These are phyloP conservation scores for Mesoligia furuncula DNA, from an alignment of 2,888 invertebrate genomes.

Conservation along the genomic window DNA sequence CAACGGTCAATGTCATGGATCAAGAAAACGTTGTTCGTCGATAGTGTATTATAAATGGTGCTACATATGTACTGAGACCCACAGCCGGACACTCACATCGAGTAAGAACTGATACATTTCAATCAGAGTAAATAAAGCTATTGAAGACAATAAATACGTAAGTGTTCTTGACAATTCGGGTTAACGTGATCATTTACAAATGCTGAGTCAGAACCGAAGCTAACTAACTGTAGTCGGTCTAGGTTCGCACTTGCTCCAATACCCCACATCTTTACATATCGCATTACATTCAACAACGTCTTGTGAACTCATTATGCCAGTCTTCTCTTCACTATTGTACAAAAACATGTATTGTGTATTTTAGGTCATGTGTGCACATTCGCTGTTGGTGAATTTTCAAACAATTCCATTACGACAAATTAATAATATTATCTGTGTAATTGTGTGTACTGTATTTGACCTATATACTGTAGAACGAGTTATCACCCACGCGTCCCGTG, in stretches of 20 bases:
- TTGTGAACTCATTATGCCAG: constrained; percentile 78
- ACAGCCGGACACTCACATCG: neutral
- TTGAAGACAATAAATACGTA: constrained; percentile 72
- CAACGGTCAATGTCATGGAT: constrained; percentile 43
- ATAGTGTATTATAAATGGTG: constrained; percentile 32
- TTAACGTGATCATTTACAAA: constrained; percentile 80
- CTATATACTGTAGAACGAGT: constrained; percentile 70
- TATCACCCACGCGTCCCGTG: constrained; percentile 74
- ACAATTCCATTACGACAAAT: constrained; percentile 57
- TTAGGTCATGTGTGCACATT: constrained; percentile 63
- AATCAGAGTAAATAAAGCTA: constrained; percentile 73
- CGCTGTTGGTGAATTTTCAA: constrained; percentile 50
- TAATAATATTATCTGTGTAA: constrained; percentile 33
- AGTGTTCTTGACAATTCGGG: constrained; percentile 79
- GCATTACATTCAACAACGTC: constrained; percentile 79
- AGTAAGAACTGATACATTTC: constrained; percentile 64
- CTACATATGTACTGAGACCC: neutral
- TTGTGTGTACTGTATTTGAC: constrained; percentile 61
- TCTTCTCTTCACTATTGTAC: constrained; percentile 72
- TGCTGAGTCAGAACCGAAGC: constrained; percentile 81
- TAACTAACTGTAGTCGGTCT: constrained; percentile 83
- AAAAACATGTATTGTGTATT: constrained; percentile 62
- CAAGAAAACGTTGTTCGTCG: constrained; percentile 18
- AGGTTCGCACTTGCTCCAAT: constrained; percentile 83
- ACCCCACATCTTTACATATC: constrained; percentile 85